phyloP scores from a whole-genome alignment of 2,797 vertebrate genomes.

The Hydrocynus forskahlii region DNA sequence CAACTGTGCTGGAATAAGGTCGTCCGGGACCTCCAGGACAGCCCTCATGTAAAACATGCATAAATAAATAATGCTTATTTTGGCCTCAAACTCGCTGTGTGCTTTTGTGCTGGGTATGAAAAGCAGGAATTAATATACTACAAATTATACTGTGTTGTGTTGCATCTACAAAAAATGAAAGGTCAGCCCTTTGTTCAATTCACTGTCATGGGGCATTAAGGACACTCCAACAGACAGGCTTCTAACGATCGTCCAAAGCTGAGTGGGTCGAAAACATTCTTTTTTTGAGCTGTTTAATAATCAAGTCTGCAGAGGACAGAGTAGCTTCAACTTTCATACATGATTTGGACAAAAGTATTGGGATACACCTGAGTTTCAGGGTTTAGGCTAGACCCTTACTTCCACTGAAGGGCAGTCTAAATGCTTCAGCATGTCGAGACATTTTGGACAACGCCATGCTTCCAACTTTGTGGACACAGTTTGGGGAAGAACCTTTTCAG shows the following conservation, averaged over 20 bases:
- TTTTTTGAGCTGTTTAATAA: not conserved
- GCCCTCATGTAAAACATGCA: not conserved
- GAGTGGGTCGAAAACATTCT: not conserved
- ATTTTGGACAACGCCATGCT: no score
- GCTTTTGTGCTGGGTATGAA: no score
- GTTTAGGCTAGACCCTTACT: no score
- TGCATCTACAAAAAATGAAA: not conserved
- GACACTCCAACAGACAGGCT: not conserved
- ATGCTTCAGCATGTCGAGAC: no score
- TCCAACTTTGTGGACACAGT: no score
- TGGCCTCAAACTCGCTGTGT: no score
- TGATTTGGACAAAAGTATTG: no score
- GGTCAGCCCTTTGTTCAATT: not conserved
- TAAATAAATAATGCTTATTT: not conserved
- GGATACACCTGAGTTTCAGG: no score
- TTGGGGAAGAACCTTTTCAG: no score
- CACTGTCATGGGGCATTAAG: not conserved
- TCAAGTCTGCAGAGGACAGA: no score
- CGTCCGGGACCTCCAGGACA: not conserved
- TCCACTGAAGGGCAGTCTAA: no score
- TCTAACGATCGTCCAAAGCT: not conserved
- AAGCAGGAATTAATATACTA: not conserved
- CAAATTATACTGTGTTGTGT: not conserved
- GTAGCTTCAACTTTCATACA: no score
- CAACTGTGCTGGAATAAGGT: not conserved